A percentile compares a stretch with the other conserved stretches of the same genome.
These are phyloP conservation scores for Drosophila baimaii DNA, from an alignment of 1,140 invertebrate genomes.

Conservation along the genomic window DNA sequence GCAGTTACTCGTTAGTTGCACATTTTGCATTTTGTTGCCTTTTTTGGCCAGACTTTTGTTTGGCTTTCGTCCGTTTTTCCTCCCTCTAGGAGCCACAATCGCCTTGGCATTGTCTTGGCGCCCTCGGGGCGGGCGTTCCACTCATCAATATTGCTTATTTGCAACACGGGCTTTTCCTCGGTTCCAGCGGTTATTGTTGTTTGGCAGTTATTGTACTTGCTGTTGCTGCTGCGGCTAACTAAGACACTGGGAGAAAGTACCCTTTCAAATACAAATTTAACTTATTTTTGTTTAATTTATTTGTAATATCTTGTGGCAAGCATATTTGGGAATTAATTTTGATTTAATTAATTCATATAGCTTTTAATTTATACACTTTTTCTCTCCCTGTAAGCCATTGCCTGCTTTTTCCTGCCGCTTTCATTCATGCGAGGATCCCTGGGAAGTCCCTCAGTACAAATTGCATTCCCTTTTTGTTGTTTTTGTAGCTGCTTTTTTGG, in stretches of 20 bases:
- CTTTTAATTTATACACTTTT: neutral
- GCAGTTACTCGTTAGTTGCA: slow-evolving; percentile 62
- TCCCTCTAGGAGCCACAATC: slow-evolving; percentile 1
- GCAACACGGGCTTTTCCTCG: slow-evolving; percentile 46
- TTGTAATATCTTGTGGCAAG: too few species aligned
- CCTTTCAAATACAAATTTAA: too few species aligned
- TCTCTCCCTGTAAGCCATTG: slow-evolving; percentile 2
- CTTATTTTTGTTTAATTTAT: too few species aligned
- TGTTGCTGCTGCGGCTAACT: slow-evolving; percentile 8
- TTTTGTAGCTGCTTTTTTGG: slow-evolving; percentile 6
- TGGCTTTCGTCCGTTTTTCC: slow-evolving; percentile 17
- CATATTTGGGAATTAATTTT: too few species aligned
- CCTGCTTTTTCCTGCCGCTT: neutral
- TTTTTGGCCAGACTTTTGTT: slow-evolving; percentile 58
- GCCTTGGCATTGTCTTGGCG: slow-evolving; percentile 47
- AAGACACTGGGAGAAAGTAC: slow-evolving; percentile 8
- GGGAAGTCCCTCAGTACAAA: slow-evolving; percentile 55
- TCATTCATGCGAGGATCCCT: slow-evolving; percentile 9
- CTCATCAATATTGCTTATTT: slow-evolving; percentile 82
- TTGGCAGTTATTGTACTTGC: slow-evolving; percentile 61
- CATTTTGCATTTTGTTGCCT: slow-evolving; percentile 61
- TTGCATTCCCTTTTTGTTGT: slow-evolving; percentile 62
- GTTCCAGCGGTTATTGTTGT: slow-evolving; percentile 29
- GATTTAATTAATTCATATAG: neutral
- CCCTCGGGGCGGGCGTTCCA: slow-evolving; percentile 54